A percentile compares a stretch with the other conserved stretches of the same genome.
These are phyloP conservation scores for Listronotus bonariensis DNA, from an alignment of 1,140 invertebrate genomes.

Conservation along the genomic window DNA sequence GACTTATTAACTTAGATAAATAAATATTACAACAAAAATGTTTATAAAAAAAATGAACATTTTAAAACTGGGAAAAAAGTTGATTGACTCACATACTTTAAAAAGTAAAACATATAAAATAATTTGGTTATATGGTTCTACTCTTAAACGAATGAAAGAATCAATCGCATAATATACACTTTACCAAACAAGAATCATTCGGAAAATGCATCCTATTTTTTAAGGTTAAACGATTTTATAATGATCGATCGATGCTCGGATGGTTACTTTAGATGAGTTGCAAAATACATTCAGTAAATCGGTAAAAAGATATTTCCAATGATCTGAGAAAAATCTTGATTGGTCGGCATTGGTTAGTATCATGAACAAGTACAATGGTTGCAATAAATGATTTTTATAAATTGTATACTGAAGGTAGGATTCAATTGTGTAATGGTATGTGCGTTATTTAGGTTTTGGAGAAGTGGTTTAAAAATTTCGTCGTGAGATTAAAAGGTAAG, in stretches of 20 bases:
- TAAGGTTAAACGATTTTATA: constrained; percentile 6
- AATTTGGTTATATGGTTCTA: too few relatives aligned
- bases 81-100: too few relatives aligned
- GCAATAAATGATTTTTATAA: constrained; percentile 1
- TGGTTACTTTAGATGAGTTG: constrained; percentile 15
- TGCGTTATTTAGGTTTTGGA: too few relatives aligned
- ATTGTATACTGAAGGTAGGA: neutral
- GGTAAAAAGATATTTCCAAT: constrained; percentile 9
- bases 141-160: neutral
- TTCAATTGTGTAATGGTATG: too few relatives aligned
- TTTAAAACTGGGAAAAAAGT: too few relatives aligned
- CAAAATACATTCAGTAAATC: constrained; percentile 14
- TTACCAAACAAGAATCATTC: constrained; percentile 10
- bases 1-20: too few relatives aligned
- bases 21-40: too few relatives aligned
- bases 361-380: constrained; percentile 13
- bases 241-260: constrained; percentile 10
- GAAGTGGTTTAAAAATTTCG: too few relatives aligned
- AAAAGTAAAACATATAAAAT: too few relatives aligned
- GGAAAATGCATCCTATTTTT: constrained; percentile 12
- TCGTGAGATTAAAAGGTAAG: too few relatives aligned
- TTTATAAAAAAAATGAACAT: too few relatives aligned
- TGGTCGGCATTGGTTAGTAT: neutral
- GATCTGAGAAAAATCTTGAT: constrained; percentile 1
- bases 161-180: constrained; percentile 6